Percentiles rank a stretch among this genome's conserved stretches.
These are phyloP conservation scores for Hydropsyche betteni DNA, from an alignment of 2,888 invertebrate genomes.

Conservation along the genomic window DNA sequence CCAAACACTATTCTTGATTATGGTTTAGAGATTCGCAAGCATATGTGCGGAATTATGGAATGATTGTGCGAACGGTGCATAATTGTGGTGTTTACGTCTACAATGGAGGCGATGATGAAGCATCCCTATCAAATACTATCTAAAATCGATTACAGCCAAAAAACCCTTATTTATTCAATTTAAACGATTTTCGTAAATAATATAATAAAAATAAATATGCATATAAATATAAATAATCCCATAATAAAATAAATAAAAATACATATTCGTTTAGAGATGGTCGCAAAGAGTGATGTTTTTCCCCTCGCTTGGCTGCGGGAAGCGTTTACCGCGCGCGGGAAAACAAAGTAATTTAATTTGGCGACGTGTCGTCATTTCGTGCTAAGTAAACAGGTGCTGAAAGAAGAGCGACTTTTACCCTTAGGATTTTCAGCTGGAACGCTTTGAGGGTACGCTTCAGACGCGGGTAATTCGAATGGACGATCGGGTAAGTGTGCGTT, in stretches of 20 bases:
- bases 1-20: constrained; percentile 44
- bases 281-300: neutral
- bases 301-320: neutral
- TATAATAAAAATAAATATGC: neutral
- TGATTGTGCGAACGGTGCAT: constrained; percentile 2
- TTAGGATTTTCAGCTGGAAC: too few species aligned
- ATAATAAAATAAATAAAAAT: neutral
- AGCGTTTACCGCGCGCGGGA: constrained; percentile 27
- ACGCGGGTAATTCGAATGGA: too few species aligned
- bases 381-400: constrained; percentile 6
- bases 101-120: constrained; percentile 17
- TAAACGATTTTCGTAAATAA: too few species aligned
- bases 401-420: neutral
- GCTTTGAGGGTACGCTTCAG: too few species aligned
- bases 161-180: too few species aligned
- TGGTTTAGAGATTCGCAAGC: constrained; percentile 31
- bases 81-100: constrained; percentile 4
- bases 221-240: too few species aligned
- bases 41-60: constrained; percentile 37
- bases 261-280: neutral
- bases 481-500: too few species aligned
- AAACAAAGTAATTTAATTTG: constrained; percentile 30
- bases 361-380: constrained; percentile 12
- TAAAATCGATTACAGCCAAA: neutral
- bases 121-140: neutral